Conservation (phyloP, 2,888 invertebrate genomes). For the Pediacus dermestoides region DNA sequence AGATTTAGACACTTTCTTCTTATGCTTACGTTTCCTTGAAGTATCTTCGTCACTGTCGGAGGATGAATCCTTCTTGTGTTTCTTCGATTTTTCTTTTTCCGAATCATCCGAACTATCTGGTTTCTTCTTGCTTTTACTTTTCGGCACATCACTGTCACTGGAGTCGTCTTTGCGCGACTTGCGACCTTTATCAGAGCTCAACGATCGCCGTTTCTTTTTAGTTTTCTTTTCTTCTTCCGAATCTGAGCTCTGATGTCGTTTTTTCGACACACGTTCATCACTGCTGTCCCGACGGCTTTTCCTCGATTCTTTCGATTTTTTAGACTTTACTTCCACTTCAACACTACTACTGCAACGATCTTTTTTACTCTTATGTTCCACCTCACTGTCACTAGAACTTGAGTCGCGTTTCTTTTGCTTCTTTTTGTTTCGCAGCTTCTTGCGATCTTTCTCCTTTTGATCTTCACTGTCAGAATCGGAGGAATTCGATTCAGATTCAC, state of each 20-base stretch:
- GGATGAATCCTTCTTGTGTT: conserved; percentile 46
- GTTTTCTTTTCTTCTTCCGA: conserved; percentile 59
- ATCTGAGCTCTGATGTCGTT: conserved; percentile 56
- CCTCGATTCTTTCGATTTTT: conserved; percentile 48
- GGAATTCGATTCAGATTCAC: conserved; percentile 46
- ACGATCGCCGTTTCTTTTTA: conserved; percentile 50
- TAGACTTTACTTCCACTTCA: conserved; percentile 51
- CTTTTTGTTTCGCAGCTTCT: conserved; percentile 42
- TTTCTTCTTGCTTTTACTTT: conserved; percentile 37
- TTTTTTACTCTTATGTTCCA: conserved; percentile 47
- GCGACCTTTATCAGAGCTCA: conserved; percentile 53
- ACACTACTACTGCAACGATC: conserved; percentile 53
- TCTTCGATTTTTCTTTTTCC: conserved; percentile 37
- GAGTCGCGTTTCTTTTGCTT: conserved; percentile 47
- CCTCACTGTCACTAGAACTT: conserved; percentile 53
- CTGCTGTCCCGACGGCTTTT: conserved; percentile 53
- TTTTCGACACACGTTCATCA: conserved; percentile 55
- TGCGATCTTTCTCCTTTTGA: conserved; percentile 39
- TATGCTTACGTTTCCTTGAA: conserved; percentile 54
- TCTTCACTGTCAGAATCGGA: conserved; percentile 47
- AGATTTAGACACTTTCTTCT: conserved; percentile 49
- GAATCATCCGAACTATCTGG: conserved; percentile 44
- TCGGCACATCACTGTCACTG: conserved; percentile 44
- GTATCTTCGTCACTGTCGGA: conserved; percentile 55
- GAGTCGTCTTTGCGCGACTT: conserved; percentile 47